Evolutionary conservation across 2,888 invertebrate genomes (phyloP).

Genomic region (Parnassius smintheus): DNA sequence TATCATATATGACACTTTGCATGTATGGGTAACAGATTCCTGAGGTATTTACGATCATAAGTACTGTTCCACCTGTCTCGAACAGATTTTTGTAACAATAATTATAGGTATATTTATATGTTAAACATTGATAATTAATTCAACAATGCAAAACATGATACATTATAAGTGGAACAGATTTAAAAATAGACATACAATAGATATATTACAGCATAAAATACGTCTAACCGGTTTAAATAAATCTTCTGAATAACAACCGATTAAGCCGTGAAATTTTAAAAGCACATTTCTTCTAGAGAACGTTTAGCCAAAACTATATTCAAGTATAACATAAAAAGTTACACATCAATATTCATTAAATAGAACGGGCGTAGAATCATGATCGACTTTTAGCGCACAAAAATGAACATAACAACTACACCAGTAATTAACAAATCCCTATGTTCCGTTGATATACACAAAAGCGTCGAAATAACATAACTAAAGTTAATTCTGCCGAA

Average conservation of each 20-base stretch:
- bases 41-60: conserved; percentile 55
- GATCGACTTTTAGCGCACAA: neutral
- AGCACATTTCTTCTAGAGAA: conserved; percentile 22
- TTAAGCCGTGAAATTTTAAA: conserved; percentile 26
- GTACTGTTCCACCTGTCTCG: conserved; percentile 52
- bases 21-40: conserved; percentile 54
- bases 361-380: neutral
- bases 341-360: neutral
- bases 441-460: neutral
- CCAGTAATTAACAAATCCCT: neutral
- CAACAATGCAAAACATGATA: neutral
- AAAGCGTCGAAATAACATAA: neutral
- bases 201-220: conserved; percentile 26
- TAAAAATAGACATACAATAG: conserved; percentile 34
- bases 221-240: conserved; percentile 12
- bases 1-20: conserved; percentile 21
- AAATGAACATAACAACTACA: neutral
- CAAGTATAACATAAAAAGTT: neutral
- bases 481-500: neutral
- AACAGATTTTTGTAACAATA: conserved; percentile 36
- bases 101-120: conserved; percentile 7
- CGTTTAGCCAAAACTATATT: neutral
- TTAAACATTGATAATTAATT: conserved; percentile 6
- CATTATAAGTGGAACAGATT: conserved; percentile 40
- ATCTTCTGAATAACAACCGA: conserved; percentile 13